Base-by-base conservation (phyloP, 1,140 invertebrate species). In the Nasonia vitripennis region DNA sequence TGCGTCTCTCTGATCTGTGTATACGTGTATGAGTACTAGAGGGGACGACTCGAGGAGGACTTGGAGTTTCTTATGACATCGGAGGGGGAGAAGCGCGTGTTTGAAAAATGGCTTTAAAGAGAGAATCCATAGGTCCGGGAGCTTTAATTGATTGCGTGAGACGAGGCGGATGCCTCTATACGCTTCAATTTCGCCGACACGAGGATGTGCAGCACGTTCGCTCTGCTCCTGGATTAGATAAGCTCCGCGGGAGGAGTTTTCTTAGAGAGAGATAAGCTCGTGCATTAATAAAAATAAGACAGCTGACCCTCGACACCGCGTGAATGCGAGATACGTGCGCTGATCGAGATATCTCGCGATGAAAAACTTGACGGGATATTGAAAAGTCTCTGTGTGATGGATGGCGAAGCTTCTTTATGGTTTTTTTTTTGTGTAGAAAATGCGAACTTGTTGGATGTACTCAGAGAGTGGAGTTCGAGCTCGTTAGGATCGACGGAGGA, bases 231-330 rank as follows among this genome's bases (percentile, higher is more conserved):
- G 20, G 55, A 62, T 62, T 62, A 62, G 55, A 62, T 62, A 62
- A 62, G 55, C 55, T 62, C 7, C 55, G 55, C 2, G 14, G 10
- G 48, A 51, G 6, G 17, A n/a, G 48, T 51, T 51, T 12, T 51
- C 48, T 10, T 51, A 51, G 48, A 51, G 48, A 51, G 48, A 62
- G 20, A 62, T n/a, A n/a, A 62, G 55, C 55, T 62, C 48, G 51
- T 20, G 51, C 55, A n/a, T 62, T 62, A 62, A 62, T 62, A 62
- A 62, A 62, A 62, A n/a, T 62, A n/a, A 62, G 55, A 62, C 55
- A 17, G 55, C 17, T 62, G 55, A 62, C 55, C 55, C 55, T n/a
- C 55, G 14, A 20, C 14, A 62, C 51, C 4, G 4, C 6, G 17
- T n/a, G 55, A 7, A 45, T 51, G 48, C 0, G 41, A 45, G 41